Evolutionary conservation across 2,888 invertebrate species (phyloP).

Genomic region (Monoplex corrugatus): DNA sequence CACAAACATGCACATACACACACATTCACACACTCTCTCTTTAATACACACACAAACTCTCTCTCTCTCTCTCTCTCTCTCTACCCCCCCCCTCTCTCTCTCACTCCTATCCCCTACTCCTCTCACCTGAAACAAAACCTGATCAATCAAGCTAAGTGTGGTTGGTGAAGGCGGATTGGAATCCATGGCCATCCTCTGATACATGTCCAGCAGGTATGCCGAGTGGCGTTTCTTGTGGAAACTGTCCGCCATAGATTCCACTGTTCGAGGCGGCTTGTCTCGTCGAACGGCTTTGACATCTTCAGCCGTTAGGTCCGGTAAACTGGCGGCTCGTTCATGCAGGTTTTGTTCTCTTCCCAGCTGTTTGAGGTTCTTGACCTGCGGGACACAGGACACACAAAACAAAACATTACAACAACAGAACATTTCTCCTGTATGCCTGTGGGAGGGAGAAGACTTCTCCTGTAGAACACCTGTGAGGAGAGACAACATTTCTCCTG

Average conservation of each 20-base stretch:
- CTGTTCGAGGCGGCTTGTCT: conserved; percentile 21
- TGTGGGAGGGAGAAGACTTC: too few relatives aligned
- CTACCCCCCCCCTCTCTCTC: background rate
- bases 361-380: conserved; percentile 67
- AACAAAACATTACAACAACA: too few relatives aligned
- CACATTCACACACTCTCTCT: too few relatives aligned
- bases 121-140: conserved; percentile 67
- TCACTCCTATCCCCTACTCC: background rate
- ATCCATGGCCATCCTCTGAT: conserved; percentile 71
- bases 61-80: background rate
- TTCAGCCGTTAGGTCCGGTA: conserved; percentile 69
- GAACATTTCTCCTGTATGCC: too few relatives aligned
- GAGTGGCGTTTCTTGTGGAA: conserved; percentile 73
- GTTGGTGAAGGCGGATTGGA: conserved; percentile 74
- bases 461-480: too few relatives aligned
- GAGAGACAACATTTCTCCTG: too few relatives aligned
- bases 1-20: too few relatives aligned
- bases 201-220: conserved; percentile 73
- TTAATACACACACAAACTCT: background rate
- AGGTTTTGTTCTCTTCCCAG: conserved; percentile 63
- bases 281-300: conserved; percentile 43
- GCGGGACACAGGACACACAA: too few relatives aligned
- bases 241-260: conserved; percentile 66
- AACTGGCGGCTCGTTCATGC: conserved; percentile 69
- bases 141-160: conserved; percentile 71